These are phyloP conservation scores for Epinotia bilunana DNA, from an alignment of 2,888 invertebrate species.

Conservation along the genomic window DNA sequence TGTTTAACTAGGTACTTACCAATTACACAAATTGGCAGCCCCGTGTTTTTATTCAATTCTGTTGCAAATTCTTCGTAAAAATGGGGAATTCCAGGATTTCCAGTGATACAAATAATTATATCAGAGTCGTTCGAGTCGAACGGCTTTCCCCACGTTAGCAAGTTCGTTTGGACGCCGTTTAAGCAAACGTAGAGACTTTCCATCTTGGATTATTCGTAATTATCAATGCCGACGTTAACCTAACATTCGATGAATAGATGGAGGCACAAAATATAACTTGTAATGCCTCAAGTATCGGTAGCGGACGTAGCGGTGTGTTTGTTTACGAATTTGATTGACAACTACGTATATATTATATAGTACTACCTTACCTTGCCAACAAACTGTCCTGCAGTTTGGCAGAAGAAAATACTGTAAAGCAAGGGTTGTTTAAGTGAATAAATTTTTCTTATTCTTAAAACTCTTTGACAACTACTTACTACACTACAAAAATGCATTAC, in stretches of 20 bases:
- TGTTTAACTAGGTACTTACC: slow-evolving; percentile 68
- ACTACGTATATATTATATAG: no score
- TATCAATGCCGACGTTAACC: neutral
- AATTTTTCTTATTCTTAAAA: no score
- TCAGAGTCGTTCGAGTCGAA: slow-evolving; percentile 82
- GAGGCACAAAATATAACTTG: no score
- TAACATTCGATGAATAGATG: neutral
- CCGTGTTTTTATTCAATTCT: slow-evolving; percentile 85
- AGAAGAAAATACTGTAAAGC: no score
- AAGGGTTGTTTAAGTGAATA: no score
- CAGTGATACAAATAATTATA: slow-evolving; percentile 90
- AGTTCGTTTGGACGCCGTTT: slow-evolving; percentile 88
- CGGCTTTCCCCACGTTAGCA: slow-evolving; percentile 90
- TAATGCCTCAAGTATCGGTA: no score
- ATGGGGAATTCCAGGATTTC: slow-evolving; percentile 94
- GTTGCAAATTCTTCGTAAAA: slow-evolving; percentile 92
- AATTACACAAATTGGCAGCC: slow-evolving; percentile 91
- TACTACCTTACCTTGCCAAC: no score
- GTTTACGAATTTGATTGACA: slow-evolving; percentile 5
- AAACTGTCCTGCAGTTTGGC: no score
- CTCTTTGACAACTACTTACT: no score
- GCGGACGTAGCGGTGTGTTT: no score
- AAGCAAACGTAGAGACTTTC: slow-evolving; percentile 66
- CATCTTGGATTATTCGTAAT: slow-evolving; percentile 53
- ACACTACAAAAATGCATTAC: no score